Conservation (phyloP, 2,113 vertebrate species). For the human region GRCh38 chr9:8484001-8484500, state of each 20-base stretch:
- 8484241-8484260: conserved; percentile 97
- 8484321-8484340: conserved; percentile 95
- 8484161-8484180: conserved; percentile 97
- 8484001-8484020: not conserved
- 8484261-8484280: conserved; percentile 97
- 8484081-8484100: not conserved
- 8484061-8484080: not conserved
- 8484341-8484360: conserved; percentile 98
- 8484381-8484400: conserved; percentile 56
- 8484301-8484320: conserved; percentile 97
- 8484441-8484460: not conserved
- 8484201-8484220: conserved; percentile 94
- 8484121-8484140: conserved; percentile 94
- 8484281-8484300: conserved; percentile 98
- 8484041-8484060: fast-evolving
- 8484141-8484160: conserved; percentile 94
- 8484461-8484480: not conserved
- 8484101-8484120: conserved; percentile 84
- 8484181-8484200: conserved; percentile 94
- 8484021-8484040: not conserved
- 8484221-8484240: conserved; percentile 96
- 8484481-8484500: not conserved
- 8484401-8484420: not conserved
- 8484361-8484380: conserved; percentile 99
- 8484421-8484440: not conserved